Conservation (phyloP, 2,888 invertebrate genomes). For the Thalpophila matura region DNA sequence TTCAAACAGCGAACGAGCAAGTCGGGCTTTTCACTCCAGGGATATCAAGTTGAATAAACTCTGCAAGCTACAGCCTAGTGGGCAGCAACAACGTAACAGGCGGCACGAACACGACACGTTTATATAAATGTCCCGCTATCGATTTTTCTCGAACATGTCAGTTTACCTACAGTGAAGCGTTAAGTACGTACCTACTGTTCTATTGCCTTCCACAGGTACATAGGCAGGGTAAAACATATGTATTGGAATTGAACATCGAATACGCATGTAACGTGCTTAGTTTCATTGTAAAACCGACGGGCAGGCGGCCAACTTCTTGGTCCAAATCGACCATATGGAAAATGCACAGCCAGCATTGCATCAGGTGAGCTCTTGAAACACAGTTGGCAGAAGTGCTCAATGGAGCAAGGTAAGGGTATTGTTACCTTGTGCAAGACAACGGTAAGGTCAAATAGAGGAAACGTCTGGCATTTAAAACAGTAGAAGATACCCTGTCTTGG, state of each 20-base stretch:
- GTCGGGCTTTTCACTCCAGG: constrained; percentile 69
- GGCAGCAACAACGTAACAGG: constrained; percentile 45
- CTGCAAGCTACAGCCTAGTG: constrained; percentile 61
- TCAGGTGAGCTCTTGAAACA: constrained; percentile 63
- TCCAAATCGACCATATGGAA: constrained; percentile 54
- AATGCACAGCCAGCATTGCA: constrained; percentile 47
- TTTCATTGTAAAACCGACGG: constrained; percentile 31
- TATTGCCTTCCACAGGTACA: constrained; percentile 8
- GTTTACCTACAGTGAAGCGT: constrained; percentile 18
- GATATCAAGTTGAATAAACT: constrained; percentile 77
- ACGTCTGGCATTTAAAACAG: neutral
- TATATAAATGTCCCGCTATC: constrained; percentile 51
- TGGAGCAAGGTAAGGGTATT: constrained; percentile 37
- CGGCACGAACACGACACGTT: constrained; percentile 51
- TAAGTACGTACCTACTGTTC: constrained; percentile 7
- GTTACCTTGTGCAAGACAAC: constrained; percentile 12
- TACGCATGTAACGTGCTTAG: constrained; percentile 2
- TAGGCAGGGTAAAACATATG: neutral
- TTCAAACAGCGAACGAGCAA: constrained; percentile 75
- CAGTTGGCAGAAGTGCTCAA: constrained; percentile 57
- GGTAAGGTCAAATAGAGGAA: neutral
- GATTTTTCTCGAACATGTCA: constrained; percentile 56
- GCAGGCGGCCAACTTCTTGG: constrained; percentile 56
- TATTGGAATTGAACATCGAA: neutral
- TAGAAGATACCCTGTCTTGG: too few relatives aligned